Conservation (phyloP, 2,888 invertebrate genomes). For the Dinocampus coccinellae region DNA sequence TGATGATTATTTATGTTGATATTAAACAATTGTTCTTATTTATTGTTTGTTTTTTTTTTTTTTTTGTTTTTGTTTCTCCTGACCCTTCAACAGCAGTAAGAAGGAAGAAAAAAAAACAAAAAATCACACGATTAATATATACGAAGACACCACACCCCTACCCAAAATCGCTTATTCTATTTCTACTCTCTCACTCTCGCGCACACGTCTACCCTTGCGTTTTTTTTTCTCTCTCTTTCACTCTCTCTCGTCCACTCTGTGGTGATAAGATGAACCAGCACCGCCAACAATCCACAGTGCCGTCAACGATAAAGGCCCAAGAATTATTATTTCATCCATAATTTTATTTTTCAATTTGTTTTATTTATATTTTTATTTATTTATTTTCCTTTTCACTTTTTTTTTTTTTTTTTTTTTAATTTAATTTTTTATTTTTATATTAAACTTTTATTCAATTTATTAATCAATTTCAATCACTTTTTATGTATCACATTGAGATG, state of each 20-base stretch:
- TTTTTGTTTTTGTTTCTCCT: no score
- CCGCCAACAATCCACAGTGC: constrained; percentile 19
- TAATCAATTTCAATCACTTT: no score
- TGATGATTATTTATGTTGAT: no score
- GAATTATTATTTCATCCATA: background rate
- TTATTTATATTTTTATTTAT: background rate
- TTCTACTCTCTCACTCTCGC: background rate
- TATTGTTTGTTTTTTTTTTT: no score
- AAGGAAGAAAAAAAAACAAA: background rate
- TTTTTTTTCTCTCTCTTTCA: no score
- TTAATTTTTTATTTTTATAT: no score
- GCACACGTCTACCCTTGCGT: no score
- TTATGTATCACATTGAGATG: no score
- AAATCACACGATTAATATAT: background rate
- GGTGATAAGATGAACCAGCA: constrained; percentile 45
- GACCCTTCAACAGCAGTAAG: no score
- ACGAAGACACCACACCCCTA: constrained; percentile 44
- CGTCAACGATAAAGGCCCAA: background rate
- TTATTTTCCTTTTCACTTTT: background rate
- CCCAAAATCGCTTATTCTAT: constrained; percentile 1
- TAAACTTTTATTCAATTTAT: no score
- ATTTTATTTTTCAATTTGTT: background rate
- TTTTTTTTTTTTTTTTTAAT: background rate
- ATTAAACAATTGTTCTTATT: no score
- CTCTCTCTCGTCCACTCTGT: constrained; percentile 37